Conservation (phyloP, 2,888 invertebrate species). For the Drosophila niveifrons region DNA sequence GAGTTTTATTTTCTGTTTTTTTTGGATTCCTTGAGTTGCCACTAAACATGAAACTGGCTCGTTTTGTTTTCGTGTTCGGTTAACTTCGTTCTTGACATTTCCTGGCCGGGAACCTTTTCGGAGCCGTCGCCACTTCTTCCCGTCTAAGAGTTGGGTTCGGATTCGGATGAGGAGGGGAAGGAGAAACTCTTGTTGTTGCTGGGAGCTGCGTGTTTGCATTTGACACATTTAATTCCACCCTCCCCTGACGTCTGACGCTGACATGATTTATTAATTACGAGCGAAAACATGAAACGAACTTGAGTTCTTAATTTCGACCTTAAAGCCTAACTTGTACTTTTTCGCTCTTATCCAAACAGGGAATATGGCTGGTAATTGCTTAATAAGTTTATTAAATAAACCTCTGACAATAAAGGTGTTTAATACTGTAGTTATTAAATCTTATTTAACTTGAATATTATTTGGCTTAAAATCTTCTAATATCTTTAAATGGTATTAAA, state of each 20-base stretch:
- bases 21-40: slow-evolving; percentile 65
- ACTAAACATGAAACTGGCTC: slow-evolving; percentile 70
- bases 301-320: slow-evolving; percentile 80
- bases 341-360: neutral
- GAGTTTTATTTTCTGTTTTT: slow-evolving; percentile 25
- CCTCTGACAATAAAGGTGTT: neutral
- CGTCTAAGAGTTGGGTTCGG: slow-evolving; percentile 16
- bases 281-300: slow-evolving; percentile 78
- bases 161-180: slow-evolving; percentile 1
- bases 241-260: slow-evolving; percentile 66
- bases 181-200: slow-evolving; percentile 8
- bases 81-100: slow-evolving; percentile 78
- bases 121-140: slow-evolving; percentile 22
- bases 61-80: slow-evolving; percentile 77
- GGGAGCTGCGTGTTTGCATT: slow-evolving; percentile 73
- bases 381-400: neutral
- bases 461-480: neutral
- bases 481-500: neutral
- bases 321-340: slow-evolving; percentile 46
- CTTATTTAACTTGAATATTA: neutral
- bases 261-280: slow-evolving; percentile 83
- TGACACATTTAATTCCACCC: slow-evolving; percentile 76
- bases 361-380: neutral
- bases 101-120: slow-evolving; percentile 57
- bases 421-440: neutral